These are phyloP conservation scores for Poeciliopsis infans DNA, from an alignment of 2,797 vertebrate genomes.

Conservation along the genomic window DNA sequence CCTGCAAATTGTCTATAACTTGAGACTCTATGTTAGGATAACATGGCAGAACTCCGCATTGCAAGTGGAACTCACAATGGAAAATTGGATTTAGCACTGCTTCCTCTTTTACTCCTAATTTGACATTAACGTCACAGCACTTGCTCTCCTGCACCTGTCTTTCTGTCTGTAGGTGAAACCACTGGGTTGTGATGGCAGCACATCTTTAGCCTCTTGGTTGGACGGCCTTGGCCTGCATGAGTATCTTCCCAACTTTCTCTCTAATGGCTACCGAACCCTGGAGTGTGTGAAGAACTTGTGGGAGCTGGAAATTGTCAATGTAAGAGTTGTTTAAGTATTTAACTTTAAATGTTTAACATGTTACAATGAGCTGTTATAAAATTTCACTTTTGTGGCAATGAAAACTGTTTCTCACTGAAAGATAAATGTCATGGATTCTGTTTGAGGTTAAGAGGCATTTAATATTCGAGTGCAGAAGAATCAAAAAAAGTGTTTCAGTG, in stretches of 20 bases:
- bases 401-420: background rate
- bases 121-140: background rate
- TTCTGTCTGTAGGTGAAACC: slow-evolving; percentile 86
- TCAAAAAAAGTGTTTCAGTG: background rate
- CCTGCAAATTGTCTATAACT: background rate
- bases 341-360: background rate
- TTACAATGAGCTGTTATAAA: background rate
- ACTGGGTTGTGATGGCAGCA: slow-evolving; percentile 90
- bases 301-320: slow-evolving; percentile 98
- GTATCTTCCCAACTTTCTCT: slow-evolving; percentile 95
- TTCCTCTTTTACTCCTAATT: background rate
- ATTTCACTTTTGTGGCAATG: background rate
- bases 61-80: background rate
- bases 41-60: background rate
- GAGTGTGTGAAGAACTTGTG: slow-evolving; percentile 98
- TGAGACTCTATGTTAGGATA: background rate
- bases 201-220: slow-evolving; percentile 92
- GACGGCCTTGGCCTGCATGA: slow-evolving; percentile 93
- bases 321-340: slow-evolving; percentile 71
- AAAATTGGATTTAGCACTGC: background rate
- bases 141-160: background rate
- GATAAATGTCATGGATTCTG: slow-evolving; percentile 4
- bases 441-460: slow-evolving; percentile 12
- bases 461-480: slow-evolving; percentile 1
- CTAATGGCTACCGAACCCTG: slow-evolving; percentile 94